These are phyloP conservation scores for Charaxes varanes DNA, from an alignment of 1,140 invertebrate species.

Conservation along the genomic window DNA sequence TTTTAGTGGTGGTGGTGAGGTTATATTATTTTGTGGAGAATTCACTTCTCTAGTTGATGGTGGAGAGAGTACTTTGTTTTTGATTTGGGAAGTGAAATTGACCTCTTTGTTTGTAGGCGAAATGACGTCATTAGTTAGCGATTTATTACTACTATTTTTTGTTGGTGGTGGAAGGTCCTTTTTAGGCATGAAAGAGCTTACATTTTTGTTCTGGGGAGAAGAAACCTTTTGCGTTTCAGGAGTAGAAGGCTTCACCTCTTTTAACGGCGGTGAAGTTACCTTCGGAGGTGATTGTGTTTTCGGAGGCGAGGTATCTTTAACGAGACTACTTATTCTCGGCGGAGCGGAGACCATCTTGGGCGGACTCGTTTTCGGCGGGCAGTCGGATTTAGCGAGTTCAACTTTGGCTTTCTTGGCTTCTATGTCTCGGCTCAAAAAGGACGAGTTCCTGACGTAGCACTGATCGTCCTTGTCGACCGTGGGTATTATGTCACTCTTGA, in stretches of 20 bases:
- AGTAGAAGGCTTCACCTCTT: slow-evolving; percentile 8
- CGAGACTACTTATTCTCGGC: slow-evolving; percentile 19
- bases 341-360: slow-evolving; percentile 25
- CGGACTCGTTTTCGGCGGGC: slow-evolving; percentile 17
- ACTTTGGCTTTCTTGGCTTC: slow-evolving; percentile 39
- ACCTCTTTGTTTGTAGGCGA: slow-evolving; percentile 21
- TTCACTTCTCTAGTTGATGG: slow-evolving; percentile 13
- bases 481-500: slow-evolving; percentile 6
- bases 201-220: slow-evolving; percentile 22
- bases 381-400: slow-evolving; percentile 17
- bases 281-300: slow-evolving; percentile 18
- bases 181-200: slow-evolving; percentile 8
- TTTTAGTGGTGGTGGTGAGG: slow-evolving; percentile 20
- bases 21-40: slow-evolving; percentile 16
- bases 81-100: slow-evolving; percentile 13
- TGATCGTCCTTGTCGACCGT: slow-evolving; percentile 20
- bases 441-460: slow-evolving; percentile 45
- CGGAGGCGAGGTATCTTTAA: slow-evolving; percentile 17
- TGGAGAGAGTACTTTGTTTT: slow-evolving; percentile 15
- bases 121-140: slow-evolving; percentile 10
- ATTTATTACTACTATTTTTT: slow-evolving; percentile 8
- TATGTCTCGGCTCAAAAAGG: slow-evolving; percentile 46
- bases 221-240: slow-evolving; percentile 15
- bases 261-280: slow-evolving; percentile 16
- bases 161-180: slow-evolving; percentile 11